These are phyloP conservation scores for Dermochelys coriacea DNA, from an alignment of 2,797 vertebrate species.

Conservation along the genomic window DNA sequence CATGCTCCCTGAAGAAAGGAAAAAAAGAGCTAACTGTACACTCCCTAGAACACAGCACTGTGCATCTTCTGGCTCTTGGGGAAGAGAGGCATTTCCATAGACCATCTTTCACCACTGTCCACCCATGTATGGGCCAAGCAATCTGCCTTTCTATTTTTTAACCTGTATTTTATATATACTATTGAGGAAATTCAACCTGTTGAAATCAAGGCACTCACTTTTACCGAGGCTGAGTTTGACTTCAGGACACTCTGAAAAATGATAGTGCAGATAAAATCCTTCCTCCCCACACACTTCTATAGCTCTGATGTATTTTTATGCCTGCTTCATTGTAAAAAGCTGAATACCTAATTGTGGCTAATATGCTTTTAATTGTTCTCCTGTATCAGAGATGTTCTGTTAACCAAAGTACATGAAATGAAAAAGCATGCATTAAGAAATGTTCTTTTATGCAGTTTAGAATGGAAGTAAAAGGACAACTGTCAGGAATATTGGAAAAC, in stretches of 20 bases:
- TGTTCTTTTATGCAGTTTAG: slow-evolving; percentile 30
- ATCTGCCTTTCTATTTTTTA: background rate
- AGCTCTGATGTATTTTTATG: slow-evolving; percentile 23
- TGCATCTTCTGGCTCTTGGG: background rate
- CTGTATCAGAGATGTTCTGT: slow-evolving; percentile 25
- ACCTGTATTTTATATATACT: background rate
- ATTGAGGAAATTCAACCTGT: background rate
- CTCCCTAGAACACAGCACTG: background rate
- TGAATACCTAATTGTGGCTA: slow-evolving; percentile 39
- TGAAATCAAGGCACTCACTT: background rate
- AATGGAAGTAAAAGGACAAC: slow-evolving; percentile 26
- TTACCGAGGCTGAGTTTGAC: background rate
- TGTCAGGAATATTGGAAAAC: background rate
- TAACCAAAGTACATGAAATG: slow-evolving; percentile 33
- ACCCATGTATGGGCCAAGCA: background rate
- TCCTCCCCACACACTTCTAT: background rate
- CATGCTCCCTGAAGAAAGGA: background rate
- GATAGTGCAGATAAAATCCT: background rate
- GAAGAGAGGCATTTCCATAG: background rate
- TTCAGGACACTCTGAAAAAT: slow-evolving; percentile 24
- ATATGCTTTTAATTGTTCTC: slow-evolving; percentile 32
- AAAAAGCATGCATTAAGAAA: background rate
- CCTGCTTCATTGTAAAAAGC: slow-evolving; percentile 34
- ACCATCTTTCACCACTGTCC: background rate
- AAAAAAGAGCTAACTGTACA: background rate